Percentiles rank a stretch among this genome's conserved stretches.
These are phyloP conservation scores for Arion vulgaris DNA, from an alignment of 1,140 invertebrate genomes.

Conservation along the genomic window DNA sequence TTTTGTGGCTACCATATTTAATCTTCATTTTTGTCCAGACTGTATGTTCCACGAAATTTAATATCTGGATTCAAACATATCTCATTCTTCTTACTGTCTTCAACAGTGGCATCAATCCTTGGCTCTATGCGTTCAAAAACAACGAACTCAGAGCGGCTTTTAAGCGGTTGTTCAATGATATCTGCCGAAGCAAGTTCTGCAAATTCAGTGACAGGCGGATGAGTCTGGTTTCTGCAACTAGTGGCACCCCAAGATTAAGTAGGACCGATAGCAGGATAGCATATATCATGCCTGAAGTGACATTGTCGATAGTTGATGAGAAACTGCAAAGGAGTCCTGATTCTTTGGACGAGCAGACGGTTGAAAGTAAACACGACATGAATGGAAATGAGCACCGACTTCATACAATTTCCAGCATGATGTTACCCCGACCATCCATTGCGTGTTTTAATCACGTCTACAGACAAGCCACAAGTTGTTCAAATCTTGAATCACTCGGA, in stretches of 20 bases:
- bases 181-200: constrained; percentile 9
- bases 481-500: not conserved
- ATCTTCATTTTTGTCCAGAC: constrained; percentile 76
- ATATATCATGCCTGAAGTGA: not conserved
- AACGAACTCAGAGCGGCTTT: constrained; percentile 79
- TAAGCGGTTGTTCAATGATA: constrained; percentile 71
- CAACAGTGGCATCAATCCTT: constrained; percentile 79
- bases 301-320: not conserved
- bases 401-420: not conserved
- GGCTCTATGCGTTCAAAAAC: constrained; percentile 81
- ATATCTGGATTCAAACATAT: constrained; percentile 76
- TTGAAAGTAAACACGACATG: not conserved
- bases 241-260: constrained; percentile 26
- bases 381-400: not conserved
- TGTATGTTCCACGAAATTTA: constrained; percentile 74
- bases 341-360: not conserved
- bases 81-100: constrained; percentile 76
- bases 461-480: not conserved
- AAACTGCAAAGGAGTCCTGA: constrained; percentile 5
- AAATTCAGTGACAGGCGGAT: not conserved
- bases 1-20: constrained; percentile 80
- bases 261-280: constrained; percentile 30
- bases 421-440: not conserved
- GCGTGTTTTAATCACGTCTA: not conserved
- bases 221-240: constrained; percentile 15